A percentile compares a stretch with the other conserved stretches of the same genome.
phyloP scores from a whole-genome alignment of 1,140 invertebrate species.

The Plectus sambesii region DNA sequence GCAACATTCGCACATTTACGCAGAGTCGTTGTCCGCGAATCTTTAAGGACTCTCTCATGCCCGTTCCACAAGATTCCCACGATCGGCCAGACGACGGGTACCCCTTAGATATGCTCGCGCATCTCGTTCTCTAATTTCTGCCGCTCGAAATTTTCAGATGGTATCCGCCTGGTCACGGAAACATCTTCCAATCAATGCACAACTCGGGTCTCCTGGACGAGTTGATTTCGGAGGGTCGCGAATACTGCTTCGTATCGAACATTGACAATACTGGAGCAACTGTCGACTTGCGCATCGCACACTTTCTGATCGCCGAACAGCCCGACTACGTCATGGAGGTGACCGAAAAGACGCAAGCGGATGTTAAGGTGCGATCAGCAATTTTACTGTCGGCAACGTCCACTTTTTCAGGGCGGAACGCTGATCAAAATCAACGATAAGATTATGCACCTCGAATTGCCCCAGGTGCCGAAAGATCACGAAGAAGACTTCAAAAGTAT shows the following conservation, averaged over 20 bases:
- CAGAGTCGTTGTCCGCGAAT: conserved; percentile 36
- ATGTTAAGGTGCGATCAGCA: conserved; percentile 69
- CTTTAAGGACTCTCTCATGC: conserved; percentile 31
- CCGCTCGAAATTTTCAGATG: conserved; percentile 56
- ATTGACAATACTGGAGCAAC: conserved; percentile 98
- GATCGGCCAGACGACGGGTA: conserved; percentile 29
- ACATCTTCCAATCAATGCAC: conserved; percentile 88
- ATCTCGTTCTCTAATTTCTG: conserved; percentile 4
- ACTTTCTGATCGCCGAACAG: conserved; percentile 22
- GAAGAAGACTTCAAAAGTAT: conserved; percentile 97
- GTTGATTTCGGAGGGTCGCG: conserved; percentile 62
- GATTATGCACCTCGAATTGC: conserved; percentile 85
- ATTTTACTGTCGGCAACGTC: neutral
- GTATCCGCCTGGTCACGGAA: conserved; percentile 98
- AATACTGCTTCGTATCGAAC: conserved; percentile 96
- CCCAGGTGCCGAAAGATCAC: conserved; percentile 93
- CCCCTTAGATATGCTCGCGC: neutral
- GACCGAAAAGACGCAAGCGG: conserved; percentile 93
- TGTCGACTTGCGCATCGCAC: conserved; percentile 65
- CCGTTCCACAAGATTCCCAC: conserved; percentile 22
- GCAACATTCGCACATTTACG: conserved; percentile 1
- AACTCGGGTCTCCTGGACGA: conserved; percentile 81
- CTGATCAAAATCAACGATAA: conserved; percentile 90
- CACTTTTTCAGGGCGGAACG: conserved; percentile 70
- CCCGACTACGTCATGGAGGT: conserved; percentile 97